Evolutionary conservation across 2,113 vertebrate genomes (phyloP), one percentile per base, ranked within the genome.

Genomic region (Epinephelus lanceolatus): DNA sequence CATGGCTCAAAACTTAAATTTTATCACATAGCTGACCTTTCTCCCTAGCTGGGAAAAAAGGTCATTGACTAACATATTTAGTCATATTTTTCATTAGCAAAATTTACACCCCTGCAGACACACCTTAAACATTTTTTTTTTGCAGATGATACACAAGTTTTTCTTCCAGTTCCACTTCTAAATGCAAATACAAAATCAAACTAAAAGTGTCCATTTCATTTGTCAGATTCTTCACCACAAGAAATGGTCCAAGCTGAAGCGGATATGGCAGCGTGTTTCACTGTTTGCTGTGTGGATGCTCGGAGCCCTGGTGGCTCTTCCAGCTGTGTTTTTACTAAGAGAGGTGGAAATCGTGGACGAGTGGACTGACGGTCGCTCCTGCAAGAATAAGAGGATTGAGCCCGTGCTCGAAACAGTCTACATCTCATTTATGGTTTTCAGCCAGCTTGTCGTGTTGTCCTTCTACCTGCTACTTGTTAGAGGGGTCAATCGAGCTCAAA

Each of bases 211-310:
- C 25, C 13, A 33, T 57, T 69, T 51, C 13, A 23, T 78, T 76
- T 45, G 42, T 18, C 72, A 89, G 83, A 23, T 80, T 73, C 71
- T 89, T 56, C 72, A 3, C 15, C 5, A 15, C 0, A 0, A 52
- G 4, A 74, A 73, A 68, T 89, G 80, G 80, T 14, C 3, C 5
- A 40, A 30, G 18, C 53, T 88, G 71, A 9, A 1, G 3, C 56
- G 27, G 5, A 55, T 5, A 5, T 71, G 73, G 76, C 79, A 74
- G 83, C 57, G 59, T 21, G 0, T 80, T 40, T 19, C 71, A 15
- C 40, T 78, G 12, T 45, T 13, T 15, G 6, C 7, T 2, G 80
- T 69, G 62, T 89, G 87, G 87, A 49, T 70, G 8, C 60, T 80
- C 0, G 80, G 51, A 45, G 75, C 45, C 33, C 71, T 86, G 25